Evolutionary conservation across 2,888 invertebrate species (phyloP).

Genomic region (Hirudinaria manillensis): DNA sequence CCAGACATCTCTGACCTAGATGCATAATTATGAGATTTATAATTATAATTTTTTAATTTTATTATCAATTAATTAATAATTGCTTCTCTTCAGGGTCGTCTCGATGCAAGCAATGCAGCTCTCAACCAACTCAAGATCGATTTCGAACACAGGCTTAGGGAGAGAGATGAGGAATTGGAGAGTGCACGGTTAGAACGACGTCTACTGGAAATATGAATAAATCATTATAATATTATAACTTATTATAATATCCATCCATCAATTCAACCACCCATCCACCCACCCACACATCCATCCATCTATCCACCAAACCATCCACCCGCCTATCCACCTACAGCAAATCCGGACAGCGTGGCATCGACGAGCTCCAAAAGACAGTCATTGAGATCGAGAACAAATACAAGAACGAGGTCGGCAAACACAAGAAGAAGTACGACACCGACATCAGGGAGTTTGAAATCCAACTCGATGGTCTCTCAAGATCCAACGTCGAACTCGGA

Average conservation of each 20-base stretch:
- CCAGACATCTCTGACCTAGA: too few species aligned
- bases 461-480: constrained; percentile 40
- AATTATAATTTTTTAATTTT: too few species aligned
- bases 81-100: constrained; percentile 84
- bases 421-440: constrained; percentile 54
- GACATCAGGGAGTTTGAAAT: constrained; percentile 53
- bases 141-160: constrained; percentile 88
- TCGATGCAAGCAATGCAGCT: constrained; percentile 73
- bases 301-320: too few species aligned
- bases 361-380: constrained; percentile 54
- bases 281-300: too few species aligned
- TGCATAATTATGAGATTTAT: too few species aligned
- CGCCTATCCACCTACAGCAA: constrained; percentile 43
- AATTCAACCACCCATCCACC: too few species aligned
- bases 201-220: not conserved
- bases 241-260: not conserved
- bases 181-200: constrained; percentile 72
- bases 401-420: constrained; percentile 52
- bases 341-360: constrained; percentile 53
- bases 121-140: constrained; percentile 90
- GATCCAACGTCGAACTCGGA: constrained; percentile 63
- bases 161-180: constrained; percentile 98
- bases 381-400: constrained; percentile 54
- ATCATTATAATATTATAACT: not conserved
- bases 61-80: too few species aligned